Base-by-base conservation (phyloP, 2,113 vertebrate genomes). In the Lucifuga dentata region DNA sequence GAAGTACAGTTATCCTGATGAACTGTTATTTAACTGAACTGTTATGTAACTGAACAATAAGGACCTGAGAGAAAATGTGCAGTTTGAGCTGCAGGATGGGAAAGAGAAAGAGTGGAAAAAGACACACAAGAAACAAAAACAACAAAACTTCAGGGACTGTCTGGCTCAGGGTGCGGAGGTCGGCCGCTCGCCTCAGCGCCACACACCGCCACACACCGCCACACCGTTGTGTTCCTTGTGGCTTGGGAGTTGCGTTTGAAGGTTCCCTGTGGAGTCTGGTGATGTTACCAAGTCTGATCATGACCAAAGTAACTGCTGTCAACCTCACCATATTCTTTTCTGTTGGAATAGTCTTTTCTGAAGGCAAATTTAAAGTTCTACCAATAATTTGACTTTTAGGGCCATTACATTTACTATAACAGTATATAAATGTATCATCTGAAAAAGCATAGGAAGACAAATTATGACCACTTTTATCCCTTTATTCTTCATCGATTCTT, bases 41-140 rank as follows among this genome's bases (percentile, higher is more conserved):
- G 74, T 86, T 86, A 84, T 60, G 67, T 58, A 86, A 86, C 73
- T 71, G 45, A 74, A 88, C 79, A 86, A 85, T 83, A 65, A 53
- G 65, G 78, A 86, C 68, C 78, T 74, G 61, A 68, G 68, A 84
- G 73, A 75, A 78, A 78, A 62, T 71, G 81, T 5, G 19, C 58
- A 44, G 64, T 73, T 32, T 26, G 49, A 49, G 67, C 64, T 70
- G 52, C 50, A 67, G 39, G 62, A 82, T 36, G 71, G 38, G 26
- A 45, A 35, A 72, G 41, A 71, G 32, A 39, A 69, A 55, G 29
- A 62, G 33, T 32, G 32, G 52, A 68, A 33, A 77, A 72, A 76
- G 40, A 74, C 68, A 73, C 45, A 76, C 56, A 61, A 33, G 7
- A 36, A 41, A 45, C 61, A 57, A 36, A 40, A 15, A 62, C 9